phyloP scores from a whole-genome alignment of 2,113 vertebrate species.

The Kobus ellipsiprymnus region DNA sequence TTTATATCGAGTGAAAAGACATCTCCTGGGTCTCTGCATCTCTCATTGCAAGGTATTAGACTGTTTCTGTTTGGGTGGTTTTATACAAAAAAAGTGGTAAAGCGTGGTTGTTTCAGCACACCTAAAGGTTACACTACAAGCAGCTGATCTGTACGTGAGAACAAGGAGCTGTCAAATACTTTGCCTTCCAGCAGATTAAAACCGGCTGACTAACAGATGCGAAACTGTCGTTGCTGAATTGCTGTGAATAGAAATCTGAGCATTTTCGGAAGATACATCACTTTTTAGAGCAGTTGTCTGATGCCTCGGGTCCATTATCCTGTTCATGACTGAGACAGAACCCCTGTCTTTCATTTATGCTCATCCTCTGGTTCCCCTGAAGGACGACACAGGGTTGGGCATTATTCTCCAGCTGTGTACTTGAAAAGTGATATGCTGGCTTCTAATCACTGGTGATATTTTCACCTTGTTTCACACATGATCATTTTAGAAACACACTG shows the following conservation, averaged over 20 bases:
- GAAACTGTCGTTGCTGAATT: conserved; percentile 75
- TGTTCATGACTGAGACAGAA: conserved; percentile 66
- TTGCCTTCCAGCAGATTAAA: conserved; percentile 82
- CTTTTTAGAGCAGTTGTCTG: conserved; percentile 66
- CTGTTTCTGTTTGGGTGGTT: conserved; percentile 74
- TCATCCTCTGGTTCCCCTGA: background rate
- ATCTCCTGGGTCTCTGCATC: conserved; percentile 40
- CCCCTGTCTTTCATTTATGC: conserved; percentile 29
- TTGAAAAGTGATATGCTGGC: background rate
- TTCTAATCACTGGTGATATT: background rate
- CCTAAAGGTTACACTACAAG: conserved; percentile 79
- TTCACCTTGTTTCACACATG: background rate
- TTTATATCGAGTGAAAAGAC: conserved; percentile 57
- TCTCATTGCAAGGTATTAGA: conserved; percentile 60
- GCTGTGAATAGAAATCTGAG: conserved; percentile 74
- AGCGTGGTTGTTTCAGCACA: conserved; percentile 71
- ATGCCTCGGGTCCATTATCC: conserved; percentile 62
- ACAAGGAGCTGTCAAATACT: conserved; percentile 80
- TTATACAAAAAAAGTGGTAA: conserved; percentile 60
- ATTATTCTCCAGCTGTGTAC: background rate
- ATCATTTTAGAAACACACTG: background rate
- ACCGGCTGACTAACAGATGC: conserved; percentile 78
- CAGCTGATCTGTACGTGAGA: conserved; percentile 77
- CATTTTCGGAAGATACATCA: conserved; percentile 66
- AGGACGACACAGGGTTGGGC: background rate